Percentiles rank a stretch among this genome's conserved stretches.
These are phyloP conservation scores for Microtus oregoni DNA, from an alignment of 2,113 vertebrate genomes.

Conservation along the genomic window DNA sequence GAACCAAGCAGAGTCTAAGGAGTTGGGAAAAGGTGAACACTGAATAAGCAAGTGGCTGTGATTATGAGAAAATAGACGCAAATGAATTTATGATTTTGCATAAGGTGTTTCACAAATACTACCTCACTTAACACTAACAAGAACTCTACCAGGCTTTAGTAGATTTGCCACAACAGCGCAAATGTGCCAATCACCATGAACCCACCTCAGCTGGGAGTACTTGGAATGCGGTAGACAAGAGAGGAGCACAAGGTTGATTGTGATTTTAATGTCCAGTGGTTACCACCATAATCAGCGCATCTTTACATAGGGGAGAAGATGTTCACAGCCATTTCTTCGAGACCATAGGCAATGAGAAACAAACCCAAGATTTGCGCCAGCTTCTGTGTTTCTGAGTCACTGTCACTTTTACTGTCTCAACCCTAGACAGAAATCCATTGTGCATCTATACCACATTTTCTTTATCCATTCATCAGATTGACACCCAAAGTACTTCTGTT, in stretches of 20 bases:
- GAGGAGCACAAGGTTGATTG: not conserved
- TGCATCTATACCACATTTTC: not conserved
- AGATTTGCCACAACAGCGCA: not conserved
- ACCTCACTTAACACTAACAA: not conserved
- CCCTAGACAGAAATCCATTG: not conserved
- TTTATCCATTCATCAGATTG: not conserved
- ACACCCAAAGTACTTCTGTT: not conserved
- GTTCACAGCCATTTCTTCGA: not conserved
- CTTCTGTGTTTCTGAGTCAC: not conserved
- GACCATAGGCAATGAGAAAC: not conserved
- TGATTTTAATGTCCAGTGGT: not conserved
- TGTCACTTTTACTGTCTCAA: not conserved
- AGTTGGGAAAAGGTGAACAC: not conserved
- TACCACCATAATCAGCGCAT: not conserved
- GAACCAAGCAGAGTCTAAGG: not conserved
- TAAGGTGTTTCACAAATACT: not conserved
- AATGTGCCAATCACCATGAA: not conserved
- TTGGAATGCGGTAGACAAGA: not conserved
- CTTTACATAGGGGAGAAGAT: not conserved
- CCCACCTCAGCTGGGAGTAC: too few species aligned
- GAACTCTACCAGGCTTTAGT: not conserved
- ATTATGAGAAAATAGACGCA: not conserved
- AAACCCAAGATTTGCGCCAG: not conserved
- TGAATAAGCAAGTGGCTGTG: not conserved
- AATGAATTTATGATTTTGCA: not conserved